Base-by-base conservation (phyloP, 2,113 vertebrate species). In the Hymenochirus boettgeri region DNA sequence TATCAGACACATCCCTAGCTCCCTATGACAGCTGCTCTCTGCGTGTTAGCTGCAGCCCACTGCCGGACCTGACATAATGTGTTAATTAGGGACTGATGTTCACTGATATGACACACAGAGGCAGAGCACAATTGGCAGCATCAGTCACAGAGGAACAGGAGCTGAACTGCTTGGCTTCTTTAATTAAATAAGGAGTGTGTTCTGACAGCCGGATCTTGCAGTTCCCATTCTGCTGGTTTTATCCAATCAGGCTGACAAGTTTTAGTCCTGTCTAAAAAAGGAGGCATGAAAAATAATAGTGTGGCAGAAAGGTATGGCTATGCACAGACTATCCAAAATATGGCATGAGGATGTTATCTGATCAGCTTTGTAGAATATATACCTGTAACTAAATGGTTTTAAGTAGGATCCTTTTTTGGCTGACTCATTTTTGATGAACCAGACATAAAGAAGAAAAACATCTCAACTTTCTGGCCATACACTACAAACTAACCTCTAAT, bases 11-110 rank as follows among this genome's bases (percentile, higher is more conserved):
- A 46, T 33, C 0, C 4, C 70, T 37, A 72, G 59, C 74, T 78
- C 79, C 77, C 79, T 65, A 77, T 15, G 76, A 65, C 85, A 89
- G 84, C 83, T 85, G 84, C 79, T 72, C 58, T 73, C 60, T 83
- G 59, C 50, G 0, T 33, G 77, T 70, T 75, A 77, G 27, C 76
- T 1, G 3, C 73, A 71, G 74, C 75, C 75, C 70, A 56, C 77
- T 8, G 22, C 81, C 18, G 77, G 78, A 70, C 81, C 84, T 80
- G 85, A 79, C 83, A 79, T 57, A 77, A 74, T 0, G 19, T 17
- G 71, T 85, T 86, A 83, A 86, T 86, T 70, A 69, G 81, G 75
- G 66, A 25, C 74, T 74, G 81, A 82, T 75, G 77, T 61, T 24
- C 73, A 23, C 0, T 0, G 58, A 45, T 51, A 7, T 59, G 82